Conservation (phyloP, 2,113 vertebrate genomes). For the Chloebia gouldiae region DNA sequence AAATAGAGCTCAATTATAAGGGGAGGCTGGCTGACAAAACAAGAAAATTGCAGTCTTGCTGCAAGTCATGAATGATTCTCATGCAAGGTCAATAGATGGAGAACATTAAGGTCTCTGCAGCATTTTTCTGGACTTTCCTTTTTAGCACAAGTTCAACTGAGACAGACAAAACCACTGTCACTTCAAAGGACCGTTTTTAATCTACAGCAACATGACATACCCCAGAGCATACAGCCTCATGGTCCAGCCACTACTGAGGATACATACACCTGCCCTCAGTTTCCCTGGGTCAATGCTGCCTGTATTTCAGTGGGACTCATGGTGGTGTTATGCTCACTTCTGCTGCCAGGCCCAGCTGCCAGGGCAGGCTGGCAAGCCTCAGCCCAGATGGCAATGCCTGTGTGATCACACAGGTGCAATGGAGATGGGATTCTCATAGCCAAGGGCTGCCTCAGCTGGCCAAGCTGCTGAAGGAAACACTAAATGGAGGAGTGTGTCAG, state of each 20-base stretch:
- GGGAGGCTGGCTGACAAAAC: neutral
- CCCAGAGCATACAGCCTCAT: neutral
- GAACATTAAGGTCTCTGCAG: neutral
- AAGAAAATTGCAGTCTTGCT: neutral
- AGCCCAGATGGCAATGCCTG: neutral
- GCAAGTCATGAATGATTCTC: neutral
- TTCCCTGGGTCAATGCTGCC: neutral
- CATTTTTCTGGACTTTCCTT: neutral
- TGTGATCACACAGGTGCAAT: neutral
- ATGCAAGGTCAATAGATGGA: neutral
- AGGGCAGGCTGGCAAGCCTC: neutral
- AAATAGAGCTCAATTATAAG: neutral
- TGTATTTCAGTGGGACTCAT: neutral
- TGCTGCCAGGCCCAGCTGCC: neutral
- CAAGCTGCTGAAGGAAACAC: neutral
- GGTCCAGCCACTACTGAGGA: neutral
- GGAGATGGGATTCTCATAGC: neutral
- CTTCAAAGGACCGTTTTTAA: neutral
- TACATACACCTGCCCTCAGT: neutral
- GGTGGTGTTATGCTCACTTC: neutral
- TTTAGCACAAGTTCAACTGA: neutral
- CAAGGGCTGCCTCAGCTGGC: neutral
- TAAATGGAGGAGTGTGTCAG: neutral
- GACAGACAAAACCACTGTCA: accelerated
- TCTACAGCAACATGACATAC: neutral